A percentile compares a stretch with the other conserved stretches of the same genome.
phyloP scores from a whole-genome alignment of 2,113 vertebrate species.

The Oncorhynchus keta region DNA sequence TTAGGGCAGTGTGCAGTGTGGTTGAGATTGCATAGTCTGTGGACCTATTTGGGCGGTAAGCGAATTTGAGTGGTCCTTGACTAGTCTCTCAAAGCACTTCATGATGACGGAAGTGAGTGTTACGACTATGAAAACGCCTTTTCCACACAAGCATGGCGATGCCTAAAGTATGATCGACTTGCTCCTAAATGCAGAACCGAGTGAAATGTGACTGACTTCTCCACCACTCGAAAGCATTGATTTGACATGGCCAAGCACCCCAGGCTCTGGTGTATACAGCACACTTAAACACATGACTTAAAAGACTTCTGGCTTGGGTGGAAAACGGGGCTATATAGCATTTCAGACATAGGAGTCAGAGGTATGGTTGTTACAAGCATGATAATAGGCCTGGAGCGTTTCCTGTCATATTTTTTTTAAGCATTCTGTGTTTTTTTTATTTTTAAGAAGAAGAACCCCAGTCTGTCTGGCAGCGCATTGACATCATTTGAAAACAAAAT shows the following conservation, averaged over 20 bases:
- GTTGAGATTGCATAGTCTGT: too few relatives aligned
- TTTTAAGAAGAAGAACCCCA: not conserved
- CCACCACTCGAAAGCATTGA: slow-evolving; percentile 44
- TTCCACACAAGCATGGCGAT: slow-evolving; percentile 47
- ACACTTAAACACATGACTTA: slow-evolving; percentile 33
- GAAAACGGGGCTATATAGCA: slow-evolving; percentile 24
- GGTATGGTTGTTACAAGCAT: slow-evolving; percentile 23
- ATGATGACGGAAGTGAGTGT: too few relatives aligned
- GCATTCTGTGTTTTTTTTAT: not conserved
- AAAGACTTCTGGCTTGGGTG: slow-evolving; percentile 38
- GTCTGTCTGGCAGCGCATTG: not conserved
- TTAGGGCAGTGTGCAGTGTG: too few relatives aligned
- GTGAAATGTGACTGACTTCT: slow-evolving; percentile 40
- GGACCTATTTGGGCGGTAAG: too few relatives aligned
- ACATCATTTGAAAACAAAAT: too few relatives aligned
- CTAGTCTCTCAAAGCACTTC: too few relatives aligned
- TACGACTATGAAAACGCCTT: slow-evolving; percentile 38
- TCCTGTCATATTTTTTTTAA: not conserved
- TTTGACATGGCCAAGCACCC: slow-evolving; percentile 46
- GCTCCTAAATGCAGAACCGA: slow-evolving; percentile 48
- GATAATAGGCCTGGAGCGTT: slow-evolving; percentile 9
- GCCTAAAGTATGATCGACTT: slow-evolving; percentile 53
- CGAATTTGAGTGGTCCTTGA: too few relatives aligned
- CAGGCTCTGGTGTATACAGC: slow-evolving; percentile 23
- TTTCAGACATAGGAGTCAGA: slow-evolving; percentile 30